These are phyloP conservation scores for Drosophila kanapiae DNA, from an alignment of 1,140 invertebrate species.

Conservation along the genomic window DNA sequence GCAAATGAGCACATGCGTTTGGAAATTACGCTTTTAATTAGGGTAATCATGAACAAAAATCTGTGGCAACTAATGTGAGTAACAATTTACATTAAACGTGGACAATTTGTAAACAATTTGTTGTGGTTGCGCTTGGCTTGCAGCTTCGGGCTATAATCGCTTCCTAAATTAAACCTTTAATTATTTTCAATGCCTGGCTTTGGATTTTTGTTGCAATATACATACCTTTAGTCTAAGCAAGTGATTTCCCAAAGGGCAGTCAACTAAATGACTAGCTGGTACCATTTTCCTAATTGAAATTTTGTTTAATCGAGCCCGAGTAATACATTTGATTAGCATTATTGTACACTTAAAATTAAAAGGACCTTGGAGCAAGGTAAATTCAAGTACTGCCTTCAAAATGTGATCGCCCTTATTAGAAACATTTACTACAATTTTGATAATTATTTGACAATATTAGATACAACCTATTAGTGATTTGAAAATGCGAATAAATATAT, in stretches of 20 bases:
- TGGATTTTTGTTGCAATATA: constrained; percentile 16
- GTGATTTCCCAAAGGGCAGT: constrained; percentile 18
- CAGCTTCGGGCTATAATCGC: constrained; percentile 21
- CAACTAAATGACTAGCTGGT: constrained; percentile 41
- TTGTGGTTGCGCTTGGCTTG: constrained; percentile 19
- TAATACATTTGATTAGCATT: constrained; percentile 36
- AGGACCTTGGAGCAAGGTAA: no score
- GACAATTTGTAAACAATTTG: constrained; percentile 74
- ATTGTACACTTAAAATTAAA: neutral
- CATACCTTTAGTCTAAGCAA: constrained; percentile 12
- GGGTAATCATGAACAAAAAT: constrained; percentile 39
- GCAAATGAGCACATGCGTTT: constrained; percentile 21
- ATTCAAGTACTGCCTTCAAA: no score
- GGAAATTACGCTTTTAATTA: constrained; percentile 39
- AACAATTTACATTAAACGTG: constrained; percentile 60
- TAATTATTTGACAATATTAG: no score
- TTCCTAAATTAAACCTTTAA: constrained; percentile 52
- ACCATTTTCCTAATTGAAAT: constrained; percentile 74
- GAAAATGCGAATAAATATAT: no score
- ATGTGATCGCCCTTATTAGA: no score
- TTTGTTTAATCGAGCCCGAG: constrained; percentile 46
- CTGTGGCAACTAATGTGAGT: constrained; percentile 37
- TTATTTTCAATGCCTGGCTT: constrained; percentile 21
- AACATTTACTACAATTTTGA: no score
- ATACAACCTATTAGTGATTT: no score